Base-by-base conservation (phyloP, 2,797 vertebrate genomes). In the Dallia pectoralis region DNA sequence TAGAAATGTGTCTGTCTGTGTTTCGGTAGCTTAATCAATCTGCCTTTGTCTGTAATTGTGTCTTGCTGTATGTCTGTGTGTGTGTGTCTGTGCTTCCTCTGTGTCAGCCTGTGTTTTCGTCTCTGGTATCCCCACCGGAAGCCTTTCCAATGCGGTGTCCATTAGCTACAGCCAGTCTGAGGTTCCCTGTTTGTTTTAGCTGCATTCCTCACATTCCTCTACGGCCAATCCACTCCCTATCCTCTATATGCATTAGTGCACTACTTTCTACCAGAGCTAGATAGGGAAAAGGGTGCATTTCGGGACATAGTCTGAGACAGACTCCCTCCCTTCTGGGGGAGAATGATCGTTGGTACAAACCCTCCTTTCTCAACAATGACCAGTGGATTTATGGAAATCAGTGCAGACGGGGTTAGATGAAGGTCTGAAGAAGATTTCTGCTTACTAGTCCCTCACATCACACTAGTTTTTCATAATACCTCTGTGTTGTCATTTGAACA, bases 131-230 rank as follows among this genome's bases (percentile, higher is more conserved):
- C 74, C 82, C 71, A 4, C 69, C 75, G 68, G 69, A 80, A 78
- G 71, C 84, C 77, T 85, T 80, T 67, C 62, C n/a, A 83, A 86
- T 81, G 81, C 82, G 87, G 88, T 86, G 86, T 92, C 90, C 86
- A 91, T 92, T 90, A 90, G 80, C 83, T 83, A 77, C 82, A 82
- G 86, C 87, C 84, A n/a, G 88, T 84, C 69, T 51, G 79, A 79
- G 82, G 77, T 51, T 87, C 74, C 85, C 86, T 93, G 92, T 94
- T 93, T 94, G 91, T 89, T 89, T 91, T 88, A 89, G 85, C 87
- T 81, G 82, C 91, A 94, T 94, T 93, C 91, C 89, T 91, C 74
- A 73, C 70, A 94, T 94, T 93, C 93, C 88, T 87, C 81, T 66
- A 81, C 74, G 71, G 83, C 51, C n/a, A 22, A 12, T n/a, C 9